Conservation (phyloP, 2,888 invertebrate genomes). For the Diloba caeruleocephala region DNA sequence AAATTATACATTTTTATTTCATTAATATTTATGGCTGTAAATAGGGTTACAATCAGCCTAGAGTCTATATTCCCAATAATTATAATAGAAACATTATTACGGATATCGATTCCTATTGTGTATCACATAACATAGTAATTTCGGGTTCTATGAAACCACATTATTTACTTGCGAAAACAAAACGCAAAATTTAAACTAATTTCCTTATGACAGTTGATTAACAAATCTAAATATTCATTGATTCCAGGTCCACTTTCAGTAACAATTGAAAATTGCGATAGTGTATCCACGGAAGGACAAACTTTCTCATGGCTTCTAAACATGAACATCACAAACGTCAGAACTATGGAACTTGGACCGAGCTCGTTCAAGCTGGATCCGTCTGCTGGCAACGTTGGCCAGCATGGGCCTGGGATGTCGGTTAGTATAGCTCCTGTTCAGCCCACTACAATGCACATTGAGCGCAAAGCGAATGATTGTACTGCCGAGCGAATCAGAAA, state of each 20-base stretch:
- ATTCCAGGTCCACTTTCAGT: conserved; percentile 90
- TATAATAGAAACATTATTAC: no score
- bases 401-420: conserved; percentile 90
- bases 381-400: conserved; percentile 89
- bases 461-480: conserved; percentile 35
- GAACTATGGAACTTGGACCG: conserved; percentile 86
- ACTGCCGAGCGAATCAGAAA: conserved; percentile 34
- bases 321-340: conserved; percentile 89
- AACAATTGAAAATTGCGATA: conserved; percentile 88
- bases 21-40: no score
- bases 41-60: no score
- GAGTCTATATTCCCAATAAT: no score
- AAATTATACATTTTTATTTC: no score
- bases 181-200: conserved; percentile 1
- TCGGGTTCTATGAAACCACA: no score
- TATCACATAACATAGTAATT: no score
- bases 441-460: conserved; percentile 8
- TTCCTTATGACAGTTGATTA: no score
- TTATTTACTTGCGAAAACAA: not conserved
- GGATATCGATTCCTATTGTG: no score
- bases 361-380: conserved; percentile 91
- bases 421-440: conserved; percentile 70
- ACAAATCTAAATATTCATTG: conserved; percentile 24
- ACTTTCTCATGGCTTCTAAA: conserved; percentile 91
- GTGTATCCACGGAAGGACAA: conserved; percentile 89